These are phyloP conservation scores for Drosophila putrida DNA, from an alignment of 2,888 invertebrate genomes.

Conservation along the genomic window DNA sequence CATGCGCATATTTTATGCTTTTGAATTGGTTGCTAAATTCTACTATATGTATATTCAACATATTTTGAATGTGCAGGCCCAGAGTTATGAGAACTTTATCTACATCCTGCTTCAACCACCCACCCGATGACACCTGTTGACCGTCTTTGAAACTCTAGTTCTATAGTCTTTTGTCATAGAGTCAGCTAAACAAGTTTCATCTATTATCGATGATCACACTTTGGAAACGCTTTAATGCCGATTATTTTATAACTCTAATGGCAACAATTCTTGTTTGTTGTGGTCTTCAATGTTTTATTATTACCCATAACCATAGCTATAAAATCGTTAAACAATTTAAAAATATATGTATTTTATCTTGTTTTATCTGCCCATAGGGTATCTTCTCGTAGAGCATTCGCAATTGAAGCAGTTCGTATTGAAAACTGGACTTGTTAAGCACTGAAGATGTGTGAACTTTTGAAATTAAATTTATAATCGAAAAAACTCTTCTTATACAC, in stretches of 20 bases:
- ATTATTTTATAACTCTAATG: constrained; percentile 23
- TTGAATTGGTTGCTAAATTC: background rate
- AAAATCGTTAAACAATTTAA: background rate
- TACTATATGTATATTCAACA: constrained; percentile 1
- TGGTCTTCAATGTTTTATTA: constrained; percentile 11
- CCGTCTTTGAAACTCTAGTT: background rate
- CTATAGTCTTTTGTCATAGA: background rate
- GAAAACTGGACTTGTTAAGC: too few relatives aligned
- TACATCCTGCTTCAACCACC: constrained; percentile 36
- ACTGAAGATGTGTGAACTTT: too few relatives aligned
- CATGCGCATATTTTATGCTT: constrained; percentile 38
- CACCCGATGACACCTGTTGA: constrained; percentile 15
- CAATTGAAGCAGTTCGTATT: too few relatives aligned
- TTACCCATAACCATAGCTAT: constrained; percentile 9
- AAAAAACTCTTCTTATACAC: too few relatives aligned
- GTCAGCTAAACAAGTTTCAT: constrained; percentile 41
- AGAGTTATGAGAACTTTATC: constrained; percentile 18
- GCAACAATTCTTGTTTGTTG: constrained; percentile 9
- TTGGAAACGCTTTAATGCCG: constrained; percentile 22
- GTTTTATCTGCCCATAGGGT: too few relatives aligned
- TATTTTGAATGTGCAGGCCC: constrained; percentile 9
- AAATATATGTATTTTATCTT: background rate
- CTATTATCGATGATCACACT: constrained; percentile 31
- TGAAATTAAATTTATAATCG: too few relatives aligned
- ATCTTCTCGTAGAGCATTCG: too few relatives aligned